Percentiles rank a stretch among this genome's conserved stretches.
phyloP scores from a whole-genome alignment of 2,113 vertebrate genomes.

The Eidolon helvum region DNA sequence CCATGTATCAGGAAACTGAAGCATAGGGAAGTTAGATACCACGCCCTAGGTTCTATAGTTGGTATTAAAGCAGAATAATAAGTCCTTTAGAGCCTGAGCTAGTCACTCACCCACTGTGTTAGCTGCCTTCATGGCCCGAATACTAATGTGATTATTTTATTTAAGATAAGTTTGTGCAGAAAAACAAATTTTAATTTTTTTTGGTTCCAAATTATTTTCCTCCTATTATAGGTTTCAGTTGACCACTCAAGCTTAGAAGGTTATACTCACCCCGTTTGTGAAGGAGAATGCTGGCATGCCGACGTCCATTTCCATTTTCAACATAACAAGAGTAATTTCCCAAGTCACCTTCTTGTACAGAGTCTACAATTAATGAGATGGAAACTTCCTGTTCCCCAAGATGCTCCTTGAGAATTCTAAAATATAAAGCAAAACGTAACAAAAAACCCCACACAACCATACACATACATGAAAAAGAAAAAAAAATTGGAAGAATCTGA shows the following conservation, averaged over 20 bases:
- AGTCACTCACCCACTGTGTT: background rate
- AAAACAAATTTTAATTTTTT: background rate
- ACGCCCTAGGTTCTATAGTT: background rate
- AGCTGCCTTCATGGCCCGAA: background rate
- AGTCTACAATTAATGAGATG: conserved; percentile 95
- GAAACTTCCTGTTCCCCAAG: conserved; percentile 98
- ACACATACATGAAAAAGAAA: background rate
- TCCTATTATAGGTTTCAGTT: background rate
- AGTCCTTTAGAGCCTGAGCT: background rate
- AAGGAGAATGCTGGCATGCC: conserved; percentile 94
- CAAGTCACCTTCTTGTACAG: conserved; percentile 95
- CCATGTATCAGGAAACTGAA: background rate
- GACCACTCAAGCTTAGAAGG: conserved; percentile 1
- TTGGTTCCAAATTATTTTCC: background rate
- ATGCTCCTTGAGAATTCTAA: conserved; percentile 95
- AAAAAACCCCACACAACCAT: conserved; percentile 60
- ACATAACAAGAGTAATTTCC: conserved; percentile 99
- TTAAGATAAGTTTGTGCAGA: background rate
- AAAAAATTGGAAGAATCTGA: conserved; percentile 52
- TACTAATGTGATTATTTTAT: conserved; percentile 40
- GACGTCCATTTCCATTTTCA: conserved; percentile 95
- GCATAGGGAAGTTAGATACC: background rate
- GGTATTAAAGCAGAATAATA: background rate
- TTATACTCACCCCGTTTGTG: conserved; percentile 91
- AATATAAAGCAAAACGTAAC: conserved; percentile 72